Percentiles rank a stretch among this genome's conserved stretches.
Conservation (phyloP, 2,797 vertebrate species). For the Urosaurus nigricauda region DNA sequence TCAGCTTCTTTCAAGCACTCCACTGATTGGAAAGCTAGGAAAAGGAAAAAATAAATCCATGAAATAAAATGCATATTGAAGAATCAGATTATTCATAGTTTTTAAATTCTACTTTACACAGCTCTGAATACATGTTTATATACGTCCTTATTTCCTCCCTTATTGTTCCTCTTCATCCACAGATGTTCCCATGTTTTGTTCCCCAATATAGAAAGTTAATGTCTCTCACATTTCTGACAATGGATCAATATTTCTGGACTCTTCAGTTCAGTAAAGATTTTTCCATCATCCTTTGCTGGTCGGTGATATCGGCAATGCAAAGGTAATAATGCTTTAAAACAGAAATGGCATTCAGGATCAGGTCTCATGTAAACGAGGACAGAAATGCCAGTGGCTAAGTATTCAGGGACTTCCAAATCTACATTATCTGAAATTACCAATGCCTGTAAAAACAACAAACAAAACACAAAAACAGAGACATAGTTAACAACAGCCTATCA, state of each 20-base stretch:
- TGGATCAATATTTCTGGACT: constrained; percentile 84
- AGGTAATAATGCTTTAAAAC: constrained; percentile 81
- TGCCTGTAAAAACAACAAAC: constrained; percentile 76
- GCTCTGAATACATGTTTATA: fast-evolving
- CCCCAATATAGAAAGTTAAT: fast-evolving
- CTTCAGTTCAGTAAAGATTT: constrained; percentile 72
- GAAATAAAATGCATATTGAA: neutral
- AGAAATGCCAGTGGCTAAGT: constrained; percentile 80
- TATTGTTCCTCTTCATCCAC: neutral
- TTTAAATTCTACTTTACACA: neutral
- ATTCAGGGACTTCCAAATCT: constrained; percentile 90
- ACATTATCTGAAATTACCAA: constrained; percentile 80
- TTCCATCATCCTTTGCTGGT: constrained; percentile 72
- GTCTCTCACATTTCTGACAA: constrained; percentile 82
- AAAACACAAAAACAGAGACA: constrained; percentile 20
- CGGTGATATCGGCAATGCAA: constrained; percentile 91
- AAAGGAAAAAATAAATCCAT: neutral
- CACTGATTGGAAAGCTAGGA: constrained; percentile 56
- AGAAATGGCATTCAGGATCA: constrained; percentile 62
- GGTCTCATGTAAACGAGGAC: constrained; percentile 82
- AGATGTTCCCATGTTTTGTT: neutral
- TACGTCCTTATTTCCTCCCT: neutral
- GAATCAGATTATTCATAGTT: neutral
- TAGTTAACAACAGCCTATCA: fast-evolving
- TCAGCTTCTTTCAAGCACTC: constrained; percentile 75